Conservation (phyloP, 2,113 vertebrate species). For the Conger conger region DNA sequence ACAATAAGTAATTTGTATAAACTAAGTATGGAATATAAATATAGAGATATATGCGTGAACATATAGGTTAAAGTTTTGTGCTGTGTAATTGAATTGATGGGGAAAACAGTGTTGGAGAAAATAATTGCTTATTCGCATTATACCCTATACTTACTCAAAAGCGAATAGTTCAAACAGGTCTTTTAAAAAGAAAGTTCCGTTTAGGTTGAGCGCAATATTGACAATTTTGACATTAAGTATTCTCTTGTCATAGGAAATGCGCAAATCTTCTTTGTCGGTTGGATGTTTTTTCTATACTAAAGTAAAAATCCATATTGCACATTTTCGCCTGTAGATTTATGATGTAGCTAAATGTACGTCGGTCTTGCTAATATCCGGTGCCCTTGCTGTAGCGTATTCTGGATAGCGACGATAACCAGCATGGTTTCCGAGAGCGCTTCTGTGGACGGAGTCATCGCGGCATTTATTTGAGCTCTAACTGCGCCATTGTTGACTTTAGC, state of each 20-base stretch:
- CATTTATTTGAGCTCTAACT: slow-evolving; percentile 77
- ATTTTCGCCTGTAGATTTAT: not conserved
- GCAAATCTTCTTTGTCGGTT: not conserved
- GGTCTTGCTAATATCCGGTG: slow-evolving; percentile 47
- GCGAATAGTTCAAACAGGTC: not conserved
- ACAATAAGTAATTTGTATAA: too few relatives aligned
- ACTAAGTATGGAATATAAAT: too few relatives aligned
- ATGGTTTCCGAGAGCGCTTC: slow-evolving; percentile 40
- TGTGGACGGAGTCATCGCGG: slow-evolving; percentile 60
- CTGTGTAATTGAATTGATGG: too few relatives aligned
- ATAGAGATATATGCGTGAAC: too few relatives aligned
- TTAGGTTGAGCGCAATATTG: not conserved
- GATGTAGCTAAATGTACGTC: not conserved
- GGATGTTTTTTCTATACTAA: not conserved
- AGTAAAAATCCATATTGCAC: not conserved
- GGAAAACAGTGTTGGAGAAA: too few relatives aligned
- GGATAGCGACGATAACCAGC: slow-evolving; percentile 37
- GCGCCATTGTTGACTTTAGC: slow-evolving; percentile 80
- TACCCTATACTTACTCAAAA: not conserved
- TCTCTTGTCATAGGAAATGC: not conserved
- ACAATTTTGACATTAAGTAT: not conserved
- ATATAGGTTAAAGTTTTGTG: too few relatives aligned
- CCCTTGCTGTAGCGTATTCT: slow-evolving; percentile 25
- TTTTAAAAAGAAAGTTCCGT: not conserved
- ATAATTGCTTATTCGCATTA: too few relatives aligned